Evolutionary conservation across 2,113 vertebrate genomes (phyloP), one percentile per base, ranked within the genome.

Genomic region (Cyanoramphus novaezelandiae): DNA sequence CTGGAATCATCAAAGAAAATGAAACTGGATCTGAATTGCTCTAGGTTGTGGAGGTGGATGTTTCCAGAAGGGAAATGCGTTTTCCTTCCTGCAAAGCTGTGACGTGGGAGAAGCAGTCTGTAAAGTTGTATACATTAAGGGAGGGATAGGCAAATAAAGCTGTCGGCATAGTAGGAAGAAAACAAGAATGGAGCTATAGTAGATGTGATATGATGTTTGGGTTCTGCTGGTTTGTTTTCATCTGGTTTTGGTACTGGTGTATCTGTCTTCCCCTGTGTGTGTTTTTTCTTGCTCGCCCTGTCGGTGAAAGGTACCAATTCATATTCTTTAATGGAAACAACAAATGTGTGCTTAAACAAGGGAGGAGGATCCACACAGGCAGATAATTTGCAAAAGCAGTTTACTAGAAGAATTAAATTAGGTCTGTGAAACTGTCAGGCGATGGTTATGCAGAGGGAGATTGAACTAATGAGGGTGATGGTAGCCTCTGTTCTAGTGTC

Each of bases 21-120:
- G 21, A 68, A 78, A 60, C 12, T 53, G 52, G 28, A 19, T 31
- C 20, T 52, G 35, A 49, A 68, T 68, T 29, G 14, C 14, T 28
- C 13, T 69, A 7, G 12, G 28, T 37, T 63, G 44, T 70, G 52
- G 60, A 75, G 49, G 37, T 78, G 55, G 62, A 21, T 55, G 41
- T 65, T 88, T 74, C 60, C 55, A 52, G 74, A 39, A 67, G 37
- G 72, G 69, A 90, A 81, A 35, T 31, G 29, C 37, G 21, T 53
- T 90, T 91, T 69, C 50, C 62, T 79, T 89, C 67, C 76, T 55
- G 62, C 50, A 29, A 18, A 70, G 63, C 83, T 67, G 63, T 35
- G 41, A 33, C 0, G 1, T 3, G 17, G 53, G 64, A 37, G 39
- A 35, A 79, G 46, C 0, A 0, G 43, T 69, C 43, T 1, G 1